Conservation (phyloP, 2,113 vertebrate genomes). For the Salvelinus namaycush region DNA sequence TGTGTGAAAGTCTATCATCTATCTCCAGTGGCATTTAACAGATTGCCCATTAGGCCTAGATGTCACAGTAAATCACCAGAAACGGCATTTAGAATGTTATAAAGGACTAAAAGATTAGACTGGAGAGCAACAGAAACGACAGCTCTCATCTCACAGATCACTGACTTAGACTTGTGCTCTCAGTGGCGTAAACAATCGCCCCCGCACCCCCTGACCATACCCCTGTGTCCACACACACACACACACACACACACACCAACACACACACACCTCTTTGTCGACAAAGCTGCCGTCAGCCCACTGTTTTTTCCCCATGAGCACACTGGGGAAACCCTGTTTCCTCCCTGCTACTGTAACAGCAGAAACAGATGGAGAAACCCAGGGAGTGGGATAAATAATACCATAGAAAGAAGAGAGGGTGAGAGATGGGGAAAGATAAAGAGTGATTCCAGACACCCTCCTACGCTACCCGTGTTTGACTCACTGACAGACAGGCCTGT, state of each 20-base stretch:
- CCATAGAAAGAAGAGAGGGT: not conserved
- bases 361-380: constrained; percentile 5
- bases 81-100: too few relatives aligned
- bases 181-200: not conserved
- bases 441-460: not conserved
- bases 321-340: not conserved
- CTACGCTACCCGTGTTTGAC: too few relatives aligned
- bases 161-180: not conserved
- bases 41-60: too few relatives aligned
- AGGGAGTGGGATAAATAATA: not conserved
- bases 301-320: not conserved
- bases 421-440: not conserved
- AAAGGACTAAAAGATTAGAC: too few relatives aligned
- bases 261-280: not conserved
- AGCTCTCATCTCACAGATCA: too few relatives aligned
- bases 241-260: not conserved
- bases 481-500: too few relatives aligned
- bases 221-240: not conserved
- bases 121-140: too few relatives aligned
- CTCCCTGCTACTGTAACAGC: not conserved
- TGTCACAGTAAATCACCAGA: too few relatives aligned
- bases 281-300: not conserved
- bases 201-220: not conserved
- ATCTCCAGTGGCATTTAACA: too few relatives aligned
- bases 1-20: too few relatives aligned